Evolutionary conservation across 1,140 invertebrate genomes (phyloP).

Genomic region (Thaumetopoea pityocampa): DNA sequence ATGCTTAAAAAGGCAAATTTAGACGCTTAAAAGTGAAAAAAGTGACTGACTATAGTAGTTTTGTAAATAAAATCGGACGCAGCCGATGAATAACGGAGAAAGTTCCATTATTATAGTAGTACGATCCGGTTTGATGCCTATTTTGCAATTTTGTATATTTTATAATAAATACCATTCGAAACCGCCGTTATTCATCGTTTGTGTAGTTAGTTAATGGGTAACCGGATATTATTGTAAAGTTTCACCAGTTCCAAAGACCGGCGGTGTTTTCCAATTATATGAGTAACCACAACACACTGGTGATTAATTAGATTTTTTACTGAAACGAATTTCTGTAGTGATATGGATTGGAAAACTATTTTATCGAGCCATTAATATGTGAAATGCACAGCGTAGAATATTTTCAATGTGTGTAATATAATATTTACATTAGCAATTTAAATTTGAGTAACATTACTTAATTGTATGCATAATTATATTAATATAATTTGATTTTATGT

Average conservation of each 20-base stretch:
- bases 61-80: constrained; percentile 41
- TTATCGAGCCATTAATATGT: background rate
- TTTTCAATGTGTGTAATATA: too few relatives aligned
- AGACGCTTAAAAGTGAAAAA: constrained; percentile 66
- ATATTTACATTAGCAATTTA: too few relatives aligned
- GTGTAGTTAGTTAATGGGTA: constrained; percentile 9
- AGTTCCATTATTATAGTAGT: constrained; percentile 13
- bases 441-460: too few relatives aligned
- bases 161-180: constrained; percentile 10
- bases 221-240: constrained; percentile 11
- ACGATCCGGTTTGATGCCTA: constrained; percentile 18
- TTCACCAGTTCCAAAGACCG: background rate
- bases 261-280: constrained; percentile 4
- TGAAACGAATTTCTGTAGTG: background rate
- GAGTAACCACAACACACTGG: background rate
- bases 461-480: too few relatives aligned
- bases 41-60: constrained; percentile 72
- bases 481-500: too few relatives aligned
- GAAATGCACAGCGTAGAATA: too few relatives aligned
- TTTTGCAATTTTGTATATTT: constrained; percentile 25
- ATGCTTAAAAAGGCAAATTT: constrained; percentile 60
- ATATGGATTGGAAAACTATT: background rate
- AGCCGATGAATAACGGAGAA: constrained; percentile 9
- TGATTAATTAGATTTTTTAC: background rate
- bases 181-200: constrained; percentile 8